Evolutionary conservation across 2,113 vertebrate species (phyloP).

Genomic region (Neolamprologus devosi): DNA sequence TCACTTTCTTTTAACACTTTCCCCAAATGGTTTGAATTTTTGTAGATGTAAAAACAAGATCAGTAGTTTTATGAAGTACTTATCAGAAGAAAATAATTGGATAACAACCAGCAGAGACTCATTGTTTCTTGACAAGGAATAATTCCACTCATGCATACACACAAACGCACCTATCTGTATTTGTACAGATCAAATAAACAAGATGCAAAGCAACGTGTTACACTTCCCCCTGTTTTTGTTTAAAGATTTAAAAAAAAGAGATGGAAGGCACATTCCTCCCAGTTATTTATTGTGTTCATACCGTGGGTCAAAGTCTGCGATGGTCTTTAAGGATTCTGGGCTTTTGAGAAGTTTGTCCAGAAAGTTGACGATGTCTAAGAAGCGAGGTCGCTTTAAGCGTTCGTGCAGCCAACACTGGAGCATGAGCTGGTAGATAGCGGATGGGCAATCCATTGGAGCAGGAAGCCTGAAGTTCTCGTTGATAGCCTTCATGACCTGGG

Average conservation of each 20-base stretch:
- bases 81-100: neutral
- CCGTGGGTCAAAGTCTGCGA: constrained; percentile 92
- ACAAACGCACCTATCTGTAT: neutral
- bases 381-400: constrained; percentile 82
- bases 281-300: constrained; percentile 32
- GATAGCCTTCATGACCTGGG: constrained; percentile 96
- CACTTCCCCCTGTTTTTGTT: neutral
- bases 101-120: neutral
- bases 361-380: constrained; percentile 86
- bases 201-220: neutral
- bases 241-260: neutral
- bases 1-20: neutral
- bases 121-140: neutral
- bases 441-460: constrained; percentile 89
- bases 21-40: neutral
- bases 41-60: neutral
- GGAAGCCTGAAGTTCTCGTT: constrained; percentile 93
- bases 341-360: constrained; percentile 86
- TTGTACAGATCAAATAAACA: neutral
- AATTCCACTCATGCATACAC: neutral
- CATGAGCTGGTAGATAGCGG: constrained; percentile 94
- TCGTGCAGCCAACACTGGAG: constrained; percentile 96
- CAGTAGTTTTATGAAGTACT: neutral
- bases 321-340: constrained; percentile 84
- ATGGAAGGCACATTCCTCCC: neutral